Conservation (phyloP, 2,113 vertebrate species). For the Urocitellus parryii region DNA sequence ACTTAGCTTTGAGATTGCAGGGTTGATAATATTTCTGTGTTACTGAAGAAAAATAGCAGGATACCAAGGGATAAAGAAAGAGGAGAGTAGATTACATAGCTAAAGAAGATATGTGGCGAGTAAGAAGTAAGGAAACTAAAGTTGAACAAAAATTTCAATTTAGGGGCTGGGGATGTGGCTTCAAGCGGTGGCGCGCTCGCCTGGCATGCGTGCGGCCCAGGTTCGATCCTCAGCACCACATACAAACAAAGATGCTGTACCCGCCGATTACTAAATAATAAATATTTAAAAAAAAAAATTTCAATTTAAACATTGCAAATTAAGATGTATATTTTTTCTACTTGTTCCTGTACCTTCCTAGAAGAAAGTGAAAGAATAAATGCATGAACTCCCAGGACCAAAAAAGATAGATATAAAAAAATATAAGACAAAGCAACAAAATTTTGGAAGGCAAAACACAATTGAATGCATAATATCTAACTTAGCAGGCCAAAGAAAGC, state of each 20-base stretch:
- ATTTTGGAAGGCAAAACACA: constrained; percentile 47
- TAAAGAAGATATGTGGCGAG: not conserved
- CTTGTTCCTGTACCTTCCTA: constrained; percentile 7
- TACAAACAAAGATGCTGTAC: no score
- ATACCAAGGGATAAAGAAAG: not conserved
- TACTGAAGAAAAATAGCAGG: not conserved
- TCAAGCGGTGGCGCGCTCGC: no score
- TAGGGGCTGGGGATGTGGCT: no score
- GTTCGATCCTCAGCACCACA: no score
- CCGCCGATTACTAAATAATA: no score
- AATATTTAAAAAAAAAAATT: no score
- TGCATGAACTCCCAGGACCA: not conserved
- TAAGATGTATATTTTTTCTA: constrained; percentile 27
- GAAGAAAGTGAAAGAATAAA: constrained; percentile 43
- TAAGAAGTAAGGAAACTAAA: constrained; percentile 55
- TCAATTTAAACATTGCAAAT: constrained; percentile 44
- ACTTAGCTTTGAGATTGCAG: constrained; percentile 25
- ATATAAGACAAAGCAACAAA: constrained; percentile 16
- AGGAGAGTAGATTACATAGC: not conserved
- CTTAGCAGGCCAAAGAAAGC: constrained; percentile 2
- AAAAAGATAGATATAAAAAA: not conserved
- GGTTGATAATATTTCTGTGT: not conserved
- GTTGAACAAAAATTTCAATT: constrained; percentile 20
- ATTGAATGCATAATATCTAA: constrained; percentile 33
- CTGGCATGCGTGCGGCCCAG: no score